phyloP scores from a whole-genome alignment of 2,797 vertebrate species.

The Crocidura indochinensis region DNA sequence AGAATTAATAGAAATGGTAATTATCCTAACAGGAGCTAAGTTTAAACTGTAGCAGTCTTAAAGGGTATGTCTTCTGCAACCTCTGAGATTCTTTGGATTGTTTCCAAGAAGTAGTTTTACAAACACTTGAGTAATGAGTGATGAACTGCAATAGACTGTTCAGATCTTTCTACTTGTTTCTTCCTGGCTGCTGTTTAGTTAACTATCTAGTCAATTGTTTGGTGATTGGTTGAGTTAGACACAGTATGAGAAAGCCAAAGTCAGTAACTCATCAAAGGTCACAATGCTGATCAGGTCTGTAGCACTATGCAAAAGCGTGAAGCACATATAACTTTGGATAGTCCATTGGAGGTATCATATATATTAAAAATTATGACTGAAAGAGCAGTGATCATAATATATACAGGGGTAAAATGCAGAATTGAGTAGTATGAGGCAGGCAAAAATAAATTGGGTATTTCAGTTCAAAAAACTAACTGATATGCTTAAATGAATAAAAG shows the following conservation, averaged over 20 bases:
- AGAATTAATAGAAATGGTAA: constrained; percentile 64
- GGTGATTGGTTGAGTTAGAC: not conserved
- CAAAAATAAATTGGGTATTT: not conserved
- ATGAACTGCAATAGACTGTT: not conserved
- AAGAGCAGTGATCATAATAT: not conserved
- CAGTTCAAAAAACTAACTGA: not conserved
- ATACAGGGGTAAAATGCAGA: not conserved
- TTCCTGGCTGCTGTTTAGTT: not conserved
- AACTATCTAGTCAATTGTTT: not conserved
- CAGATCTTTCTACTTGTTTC: not conserved
- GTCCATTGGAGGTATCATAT: not conserved
- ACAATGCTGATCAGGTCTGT: not conserved
- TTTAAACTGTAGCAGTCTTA: constrained; percentile 26
- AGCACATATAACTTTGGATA: not conserved
- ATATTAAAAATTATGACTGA: not conserved
- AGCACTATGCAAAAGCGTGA: not conserved
- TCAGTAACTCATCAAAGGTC: not conserved
- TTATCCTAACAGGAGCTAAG: constrained; percentile 66
- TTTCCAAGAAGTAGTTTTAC: not conserved
- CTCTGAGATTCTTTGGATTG: constrained; percentile 18
- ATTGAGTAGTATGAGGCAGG: not conserved
- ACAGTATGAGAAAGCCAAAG: not conserved
- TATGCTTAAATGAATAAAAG: not conserved
- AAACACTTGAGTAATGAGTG: constrained; percentile 2
- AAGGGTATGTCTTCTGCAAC: constrained; percentile 48